Conservation (phyloP, 2,797 vertebrate species). For the Pteropus rufus region DNA sequence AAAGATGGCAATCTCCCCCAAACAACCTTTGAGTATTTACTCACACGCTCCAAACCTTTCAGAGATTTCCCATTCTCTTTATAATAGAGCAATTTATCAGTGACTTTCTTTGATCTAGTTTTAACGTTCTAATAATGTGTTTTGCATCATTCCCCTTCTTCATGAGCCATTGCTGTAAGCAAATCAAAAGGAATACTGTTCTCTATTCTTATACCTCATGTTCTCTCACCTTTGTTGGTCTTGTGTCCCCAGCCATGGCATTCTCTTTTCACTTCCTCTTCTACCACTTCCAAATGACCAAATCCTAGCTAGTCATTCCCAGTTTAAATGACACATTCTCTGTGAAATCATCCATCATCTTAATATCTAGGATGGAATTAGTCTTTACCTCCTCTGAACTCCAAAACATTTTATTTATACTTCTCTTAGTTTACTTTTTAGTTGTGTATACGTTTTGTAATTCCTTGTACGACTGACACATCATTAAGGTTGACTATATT, state of each 20-base stretch:
- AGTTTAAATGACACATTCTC: neutral
- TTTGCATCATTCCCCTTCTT: neutral
- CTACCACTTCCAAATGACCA: neutral
- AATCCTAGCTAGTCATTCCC: neutral
- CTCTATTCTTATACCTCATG: neutral
- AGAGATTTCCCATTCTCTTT: neutral
- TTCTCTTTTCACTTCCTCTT: neutral
- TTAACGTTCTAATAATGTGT: neutral
- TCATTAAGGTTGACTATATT: neutral
- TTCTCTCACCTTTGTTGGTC: neutral
- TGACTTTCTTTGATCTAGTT: slow-evolving; percentile 4
- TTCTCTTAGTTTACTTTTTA: neutral
- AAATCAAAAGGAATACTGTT: neutral
- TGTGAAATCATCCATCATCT: neutral
- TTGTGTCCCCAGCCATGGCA: neutral
- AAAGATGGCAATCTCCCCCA: neutral
- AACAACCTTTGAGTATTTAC: neutral
- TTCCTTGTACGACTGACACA: neutral
- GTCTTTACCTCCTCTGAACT: neutral
- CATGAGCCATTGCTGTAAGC: neutral
- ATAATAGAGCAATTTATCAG: neutral
- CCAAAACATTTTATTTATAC: neutral
- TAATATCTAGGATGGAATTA: neutral
- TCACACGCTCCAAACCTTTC: neutral
- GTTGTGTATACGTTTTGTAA: neutral